These are phyloP conservation scores for Kryptolebias marmoratus DNA, from an alignment of 2,113 vertebrate species.

Conservation along the genomic window DNA sequence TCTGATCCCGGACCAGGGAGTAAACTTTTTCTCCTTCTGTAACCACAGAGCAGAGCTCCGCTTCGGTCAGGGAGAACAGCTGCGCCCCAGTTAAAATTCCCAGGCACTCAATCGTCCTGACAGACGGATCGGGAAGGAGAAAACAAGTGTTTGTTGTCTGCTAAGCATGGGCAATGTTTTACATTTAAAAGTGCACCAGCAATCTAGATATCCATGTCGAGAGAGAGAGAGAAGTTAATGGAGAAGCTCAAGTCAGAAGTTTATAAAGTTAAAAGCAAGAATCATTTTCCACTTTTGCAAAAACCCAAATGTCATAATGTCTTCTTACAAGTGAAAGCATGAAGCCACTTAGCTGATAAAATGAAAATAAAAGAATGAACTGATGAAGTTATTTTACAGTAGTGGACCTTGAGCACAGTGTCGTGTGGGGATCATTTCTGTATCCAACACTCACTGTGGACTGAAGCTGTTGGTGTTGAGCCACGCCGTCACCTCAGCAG, in stretches of 20 bases:
- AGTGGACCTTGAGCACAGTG: too few species aligned
- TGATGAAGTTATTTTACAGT: too few species aligned
- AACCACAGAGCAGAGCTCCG: slow-evolving; percentile 72
- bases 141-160: neutral
- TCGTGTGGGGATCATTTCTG: too few species aligned
- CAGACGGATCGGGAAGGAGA: neutral
- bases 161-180: too few species aligned
- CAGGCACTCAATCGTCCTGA: slow-evolving; percentile 74
- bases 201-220: neutral
- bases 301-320: too few species aligned
- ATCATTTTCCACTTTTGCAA: too few species aligned
- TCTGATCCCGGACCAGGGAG: slow-evolving; percentile 86
- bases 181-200: neutral
- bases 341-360: too few species aligned
- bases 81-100: slow-evolving; percentile 77
- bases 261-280: too few species aligned
- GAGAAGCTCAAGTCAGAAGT: too few species aligned
- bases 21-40: slow-evolving; percentile 80
- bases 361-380: too few species aligned
- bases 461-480: slow-evolving; percentile 84
- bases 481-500: slow-evolving; percentile 82
- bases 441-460: slow-evolving; percentile 68
- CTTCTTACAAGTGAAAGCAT: too few species aligned
- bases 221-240: too few species aligned
- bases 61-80: slow-evolving; percentile 80